Conservation (phyloP, 2,888 invertebrate genomes). For the Drosophila gaucha region DNA sequence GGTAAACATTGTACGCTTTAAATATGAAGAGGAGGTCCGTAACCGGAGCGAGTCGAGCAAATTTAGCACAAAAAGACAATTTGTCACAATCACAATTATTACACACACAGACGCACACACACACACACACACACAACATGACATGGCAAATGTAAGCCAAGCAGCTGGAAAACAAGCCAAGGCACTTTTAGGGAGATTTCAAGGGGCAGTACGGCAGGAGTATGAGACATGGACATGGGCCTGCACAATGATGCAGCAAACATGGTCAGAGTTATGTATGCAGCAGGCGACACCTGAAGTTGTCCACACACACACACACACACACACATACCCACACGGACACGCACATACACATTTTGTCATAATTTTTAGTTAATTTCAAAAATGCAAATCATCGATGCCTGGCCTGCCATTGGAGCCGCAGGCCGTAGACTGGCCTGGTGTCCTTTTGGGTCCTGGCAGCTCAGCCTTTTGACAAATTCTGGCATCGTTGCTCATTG, state of each 20-base stretch:
- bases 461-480: slow-evolving; percentile 68
- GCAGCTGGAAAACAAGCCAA: slow-evolving; percentile 70
- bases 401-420: slow-evolving; percentile 8
- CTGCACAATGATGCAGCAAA: slow-evolving; percentile 72
- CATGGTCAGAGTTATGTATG: slow-evolving; percentile 36
- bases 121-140: slow-evolving; percentile 51
- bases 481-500: slow-evolving; percentile 47
- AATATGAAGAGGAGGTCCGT: slow-evolving; percentile 24
- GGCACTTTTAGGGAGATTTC: slow-evolving; percentile 18
- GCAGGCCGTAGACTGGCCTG: background rate
- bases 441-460: slow-evolving; percentile 7
- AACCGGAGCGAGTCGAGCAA: slow-evolving; percentile 14
- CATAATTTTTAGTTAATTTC: slow-evolving; percentile 78
- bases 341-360: slow-evolving; percentile 54
- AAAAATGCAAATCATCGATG: slow-evolving; percentile 77
- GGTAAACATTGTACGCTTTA: slow-evolving; percentile 29
- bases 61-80: slow-evolving; percentile 57
- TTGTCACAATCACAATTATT: slow-evolving; percentile 80
- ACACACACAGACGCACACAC: slow-evolving; percentile 41
- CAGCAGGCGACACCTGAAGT: slow-evolving; percentile 33
- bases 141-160: slow-evolving; percentile 67
- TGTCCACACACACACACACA: slow-evolving; percentile 22
- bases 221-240: slow-evolving; percentile 22
- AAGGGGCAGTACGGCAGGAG: slow-evolving; percentile 8
- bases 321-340: background rate